Evolutionary conservation across 2,888 invertebrate genomes (phyloP), one percentile per base, ranked within the genome.

Genomic region (Folsomia manolachei): DNA sequence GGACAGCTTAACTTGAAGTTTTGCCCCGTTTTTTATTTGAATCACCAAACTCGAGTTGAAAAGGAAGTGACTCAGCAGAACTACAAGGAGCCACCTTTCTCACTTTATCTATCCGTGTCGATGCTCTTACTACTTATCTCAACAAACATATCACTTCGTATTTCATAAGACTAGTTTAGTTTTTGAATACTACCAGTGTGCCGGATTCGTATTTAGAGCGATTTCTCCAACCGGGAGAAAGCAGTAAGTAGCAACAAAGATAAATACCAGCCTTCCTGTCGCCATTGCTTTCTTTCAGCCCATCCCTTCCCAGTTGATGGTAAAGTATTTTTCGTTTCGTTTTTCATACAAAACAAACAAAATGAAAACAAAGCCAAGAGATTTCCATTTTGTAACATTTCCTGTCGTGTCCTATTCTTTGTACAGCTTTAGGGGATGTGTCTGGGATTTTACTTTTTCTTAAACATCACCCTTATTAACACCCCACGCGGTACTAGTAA

Each of bases 251-350:
- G 25, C 27, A 27, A n/a, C 63, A 63, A 9, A 63, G 63, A 63
- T 63, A 63, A 63, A 63, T 63, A 26, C 27, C 63, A 26, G 63
- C 63, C 63, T 63, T 63, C 63, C 63, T 63, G 63, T 27, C 62
- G 21, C 24, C 62, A n/a, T n/a, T 62, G 21, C 24, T 25, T 62
- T 62, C 25, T 63, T 27, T 63, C 14, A 62, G 18, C 23, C 62
- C 62, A n/a, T n/a, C n/a, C n/a, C n/a, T n/a, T n/a, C n/a, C n/a
- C n/a, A n/a, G n/a, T n/a, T n/a, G n/a, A n/a, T n/a, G n/a, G n/a
- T n/a, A n/a, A n/a, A n/a, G n/a, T n/a, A n/a, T n/a, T n/a, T n/a
- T n/a, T n/a, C n/a, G n/a, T n/a, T n/a, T n/a, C n/a, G n/a, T n/a
- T n/a, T n/a, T n/a, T n/a, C n/a, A n/a, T n/a, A n/a, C n/a, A n/a